phyloP scores from a whole-genome alignment of 2,888 invertebrate genomes.

The Scelioninae gen. 1 region DNA sequence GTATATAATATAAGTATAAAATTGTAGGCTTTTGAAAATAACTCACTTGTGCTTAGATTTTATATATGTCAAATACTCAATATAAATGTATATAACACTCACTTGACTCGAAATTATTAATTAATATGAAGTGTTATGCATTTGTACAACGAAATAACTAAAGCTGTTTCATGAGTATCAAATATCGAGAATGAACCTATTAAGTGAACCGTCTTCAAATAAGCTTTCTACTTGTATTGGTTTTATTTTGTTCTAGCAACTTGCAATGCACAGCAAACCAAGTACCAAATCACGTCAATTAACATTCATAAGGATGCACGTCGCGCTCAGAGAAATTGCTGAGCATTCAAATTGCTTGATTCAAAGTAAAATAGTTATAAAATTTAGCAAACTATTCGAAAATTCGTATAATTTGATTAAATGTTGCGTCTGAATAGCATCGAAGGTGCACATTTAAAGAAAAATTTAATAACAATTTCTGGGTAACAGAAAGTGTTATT shows the following conservation, averaged over 20 bases:
- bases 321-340: slow-evolving; percentile 39
- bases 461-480: slow-evolving; percentile 11
- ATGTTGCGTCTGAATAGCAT: slow-evolving; percentile 15
- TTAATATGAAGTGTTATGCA: too few relatives aligned
- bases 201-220: slow-evolving; percentile 31
- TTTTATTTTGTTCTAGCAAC: slow-evolving; percentile 2
- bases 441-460: slow-evolving; percentile 3
- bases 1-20: too few relatives aligned
- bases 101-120: too few relatives aligned
- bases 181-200: not conserved
- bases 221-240: slow-evolving; percentile 23
- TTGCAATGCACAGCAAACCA: slow-evolving; percentile 8
- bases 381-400: slow-evolving; percentile 37
- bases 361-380: slow-evolving; percentile 41
- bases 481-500: not conserved
- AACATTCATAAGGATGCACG: slow-evolving; percentile 55
- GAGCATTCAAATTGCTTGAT: slow-evolving; percentile 39
- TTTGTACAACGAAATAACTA: not conserved
- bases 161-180: not conserved
- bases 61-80: too few relatives aligned
- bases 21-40: too few relatives aligned
- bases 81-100: too few relatives aligned
- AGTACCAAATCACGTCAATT: slow-evolving; percentile 41
- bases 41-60: too few relatives aligned
- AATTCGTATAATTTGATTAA: slow-evolving; percentile 25